phyloP scores from a whole-genome alignment of 2,888 invertebrate genomes.

The Bibio marci region DNA sequence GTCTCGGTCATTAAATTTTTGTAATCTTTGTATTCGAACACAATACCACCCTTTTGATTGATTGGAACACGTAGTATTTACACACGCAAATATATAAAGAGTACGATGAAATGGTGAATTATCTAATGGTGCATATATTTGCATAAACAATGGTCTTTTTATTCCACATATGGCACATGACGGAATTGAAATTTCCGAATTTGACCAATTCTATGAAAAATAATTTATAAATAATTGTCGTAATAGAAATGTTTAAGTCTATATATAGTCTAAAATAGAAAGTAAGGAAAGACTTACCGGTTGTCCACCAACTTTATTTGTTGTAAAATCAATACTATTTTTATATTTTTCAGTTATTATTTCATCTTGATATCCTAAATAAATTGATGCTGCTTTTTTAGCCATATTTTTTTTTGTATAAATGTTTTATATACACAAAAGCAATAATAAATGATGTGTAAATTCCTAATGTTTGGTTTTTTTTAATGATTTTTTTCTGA shows the following conservation, averaged over 20 bases:
- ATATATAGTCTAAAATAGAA: no score
- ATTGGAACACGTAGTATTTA: constrained; percentile 72
- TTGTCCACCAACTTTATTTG: constrained; percentile 69
- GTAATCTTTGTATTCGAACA: constrained; percentile 52
- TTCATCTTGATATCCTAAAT: constrained; percentile 69
- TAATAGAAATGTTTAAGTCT: no score
- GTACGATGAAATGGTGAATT: constrained; percentile 66
- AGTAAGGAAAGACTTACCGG: constrained; percentile 40
- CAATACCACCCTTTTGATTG: constrained; percentile 68
- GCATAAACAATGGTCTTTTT: constrained; percentile 55
- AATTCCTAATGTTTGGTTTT: no score
- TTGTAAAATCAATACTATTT: constrained; percentile 44
- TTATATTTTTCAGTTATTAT: constrained; percentile 51
- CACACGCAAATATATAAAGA: constrained; percentile 73
- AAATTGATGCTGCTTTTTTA: constrained; percentile 41
- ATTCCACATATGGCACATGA: constrained; percentile 60
- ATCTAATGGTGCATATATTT: constrained; percentile 75
- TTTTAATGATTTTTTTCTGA: no score
- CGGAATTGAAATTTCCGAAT: constrained; percentile 29
- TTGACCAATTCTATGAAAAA: constrained; percentile 52
- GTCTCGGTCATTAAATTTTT: constrained; percentile 28
- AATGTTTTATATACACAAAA: no score
- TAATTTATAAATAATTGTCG: no score
- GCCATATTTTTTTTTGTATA: constrained; percentile 18
- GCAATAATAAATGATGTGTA: no score